Percentiles rank a stretch among this genome's conserved stretches.
phyloP scores from a whole-genome alignment of 2,888 invertebrate species.

The Lacanobia oleracea region DNA sequence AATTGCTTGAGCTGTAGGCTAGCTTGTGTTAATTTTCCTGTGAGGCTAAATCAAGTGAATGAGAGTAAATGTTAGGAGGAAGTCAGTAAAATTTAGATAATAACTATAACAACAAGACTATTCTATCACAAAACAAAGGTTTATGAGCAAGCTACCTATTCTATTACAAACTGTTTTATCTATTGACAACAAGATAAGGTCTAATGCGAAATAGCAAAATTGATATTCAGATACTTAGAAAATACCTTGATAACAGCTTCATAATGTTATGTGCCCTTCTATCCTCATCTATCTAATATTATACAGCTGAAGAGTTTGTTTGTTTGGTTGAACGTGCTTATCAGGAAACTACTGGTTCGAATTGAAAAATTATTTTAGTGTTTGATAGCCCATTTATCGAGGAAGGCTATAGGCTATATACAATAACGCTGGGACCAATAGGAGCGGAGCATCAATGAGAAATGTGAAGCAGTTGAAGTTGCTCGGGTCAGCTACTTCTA shows the following conservation, averaged over 20 bases:
- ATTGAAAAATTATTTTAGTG: too few species aligned
- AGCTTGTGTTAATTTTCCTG: not conserved
- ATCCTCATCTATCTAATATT: too few species aligned
- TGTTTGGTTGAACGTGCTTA: too few species aligned
- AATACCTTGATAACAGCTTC: not conserved
- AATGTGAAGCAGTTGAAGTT: too few species aligned
- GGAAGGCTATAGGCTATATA: too few species aligned
- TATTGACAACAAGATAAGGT: constrained; percentile 46
- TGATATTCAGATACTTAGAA: constrained; percentile 2
- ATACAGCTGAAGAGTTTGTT: too few species aligned
- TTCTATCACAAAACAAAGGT: not conserved
- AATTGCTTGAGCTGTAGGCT: too few species aligned
- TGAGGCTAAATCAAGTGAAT: constrained; percentile 1
- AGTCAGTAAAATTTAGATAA: not conserved
- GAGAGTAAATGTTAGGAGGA: not conserved
- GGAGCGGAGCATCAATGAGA: too few species aligned
- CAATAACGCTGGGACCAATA: too few species aligned
- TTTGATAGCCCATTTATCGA: too few species aligned
- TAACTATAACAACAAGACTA: not conserved
- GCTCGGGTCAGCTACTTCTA: not conserved
- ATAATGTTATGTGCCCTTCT: too few species aligned
- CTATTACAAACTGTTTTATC: constrained; percentile 40
- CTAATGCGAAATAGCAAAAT: constrained; percentile 14
- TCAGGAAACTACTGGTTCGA: too few species aligned
- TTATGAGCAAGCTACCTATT: constrained; percentile 14